A percentile compares a stretch with the other conserved stretches of the same genome.
phyloP scores from a whole-genome alignment of 2,113 vertebrate genomes.

The Nicator chloris region DNA sequence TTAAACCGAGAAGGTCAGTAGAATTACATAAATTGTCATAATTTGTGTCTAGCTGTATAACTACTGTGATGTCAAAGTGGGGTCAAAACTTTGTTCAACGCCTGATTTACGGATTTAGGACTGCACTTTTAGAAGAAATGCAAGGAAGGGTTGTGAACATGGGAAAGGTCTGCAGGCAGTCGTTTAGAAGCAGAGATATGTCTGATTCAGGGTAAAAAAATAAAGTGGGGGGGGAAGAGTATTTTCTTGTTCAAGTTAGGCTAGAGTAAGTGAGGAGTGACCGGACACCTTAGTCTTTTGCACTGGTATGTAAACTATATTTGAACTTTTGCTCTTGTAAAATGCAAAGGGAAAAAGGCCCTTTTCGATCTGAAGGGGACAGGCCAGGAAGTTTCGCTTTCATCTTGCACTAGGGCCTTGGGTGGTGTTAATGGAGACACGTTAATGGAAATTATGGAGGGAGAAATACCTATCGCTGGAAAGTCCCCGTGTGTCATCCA shows the following conservation, averaged over 20 bases:
- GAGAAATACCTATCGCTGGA: background rate
- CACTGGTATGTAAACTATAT: constrained; percentile 46
- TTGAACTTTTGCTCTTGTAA: constrained; percentile 48
- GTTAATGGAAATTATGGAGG: background rate
- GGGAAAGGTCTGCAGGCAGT: background rate
- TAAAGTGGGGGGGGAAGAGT: fast-evolving
- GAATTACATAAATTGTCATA: background rate
- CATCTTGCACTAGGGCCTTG: background rate
- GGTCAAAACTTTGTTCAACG: background rate
- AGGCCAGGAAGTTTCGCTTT: constrained; percentile 39
- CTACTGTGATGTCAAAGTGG: background rate
- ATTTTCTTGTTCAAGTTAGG: background rate
- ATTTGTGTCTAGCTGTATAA: background rate
- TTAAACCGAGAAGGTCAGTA: background rate
- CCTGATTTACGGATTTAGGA: background rate
- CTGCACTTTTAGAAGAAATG: background rate
- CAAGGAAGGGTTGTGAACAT: background rate
- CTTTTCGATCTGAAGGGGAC: background rate
- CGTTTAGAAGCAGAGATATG: background rate
- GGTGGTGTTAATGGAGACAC: background rate
- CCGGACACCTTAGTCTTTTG: constrained; percentile 1
- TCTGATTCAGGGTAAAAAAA: background rate
- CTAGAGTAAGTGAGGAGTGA: background rate
- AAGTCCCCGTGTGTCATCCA: background rate
- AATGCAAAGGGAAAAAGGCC: constrained; percentile 6